Evolutionary conservation across 1,140 invertebrate genomes (phyloP).

Genomic region (Samia ricini): DNA sequence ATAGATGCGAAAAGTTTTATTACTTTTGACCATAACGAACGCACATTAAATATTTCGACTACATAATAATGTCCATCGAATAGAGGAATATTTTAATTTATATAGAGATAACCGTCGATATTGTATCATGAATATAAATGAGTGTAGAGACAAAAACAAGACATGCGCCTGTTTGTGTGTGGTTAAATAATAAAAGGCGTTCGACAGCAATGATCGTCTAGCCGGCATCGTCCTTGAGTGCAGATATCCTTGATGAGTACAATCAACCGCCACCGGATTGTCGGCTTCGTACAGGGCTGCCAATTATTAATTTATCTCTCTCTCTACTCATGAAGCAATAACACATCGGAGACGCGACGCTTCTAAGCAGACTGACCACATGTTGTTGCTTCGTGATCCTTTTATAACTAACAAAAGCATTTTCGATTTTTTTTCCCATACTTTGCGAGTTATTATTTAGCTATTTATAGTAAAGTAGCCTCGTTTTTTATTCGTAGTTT

Average conservation of each 20-base stretch:
- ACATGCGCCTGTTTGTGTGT: constrained; percentile 52
- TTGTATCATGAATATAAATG: constrained; percentile 75
- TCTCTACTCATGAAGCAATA: constrained; percentile 17
- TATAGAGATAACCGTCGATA: constrained; percentile 68
- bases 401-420: constrained; percentile 1
- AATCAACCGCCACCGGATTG: constrained; percentile 75
- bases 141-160: constrained; percentile 65
- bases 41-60: neutral
- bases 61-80: constrained; percentile 13
- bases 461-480: neutral
- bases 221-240: constrained; percentile 71
- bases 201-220: constrained; percentile 61
- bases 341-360: neutral
- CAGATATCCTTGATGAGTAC: constrained; percentile 76
- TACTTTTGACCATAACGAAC: neutral
- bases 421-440: neutral
- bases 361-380: constrained; percentile 2
- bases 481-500: neutral
- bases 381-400: neutral
- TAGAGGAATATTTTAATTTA: constrained; percentile 66
- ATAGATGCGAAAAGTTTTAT: neutral
- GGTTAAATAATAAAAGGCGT: constrained; percentile 71
- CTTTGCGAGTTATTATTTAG: neutral
- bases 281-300: constrained; percentile 57
- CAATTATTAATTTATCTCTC: constrained; percentile 54